Base-by-base conservation (phyloP, 2,888 invertebrate species). In the Laspeyria flexula region DNA sequence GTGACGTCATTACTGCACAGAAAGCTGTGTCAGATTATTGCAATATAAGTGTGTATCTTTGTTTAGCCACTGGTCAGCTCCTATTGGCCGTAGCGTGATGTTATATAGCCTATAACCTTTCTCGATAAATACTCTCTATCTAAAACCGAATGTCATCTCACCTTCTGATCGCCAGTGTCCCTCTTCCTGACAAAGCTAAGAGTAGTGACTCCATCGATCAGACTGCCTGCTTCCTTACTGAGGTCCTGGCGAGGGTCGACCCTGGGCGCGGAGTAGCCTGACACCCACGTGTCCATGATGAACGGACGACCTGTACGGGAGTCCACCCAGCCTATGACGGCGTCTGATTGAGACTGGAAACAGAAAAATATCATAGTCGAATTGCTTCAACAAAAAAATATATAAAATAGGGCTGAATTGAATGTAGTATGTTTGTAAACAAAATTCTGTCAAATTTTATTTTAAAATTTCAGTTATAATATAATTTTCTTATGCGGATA, bases 271-370 rank as follows among this genome's bases (percentile, higher is more conserved):
- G 94, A 94, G 88, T 97, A 97, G 0, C 97, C 97, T 0, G 81
- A 76, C 46, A 97, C 95, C 96, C 96, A 98, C 0, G 96, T 96
- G 82, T 98, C 98, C 96, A 97, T 96, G 15, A 98, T 83, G 89
- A 97, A 97, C 0, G 96, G 95, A 0, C 96, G 93, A 0, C 96
- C 96, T 0, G 93, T 94, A 5, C 94, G 93, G 42, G 95, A 94
- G 79, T 97, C 97, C 18, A 98, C 96, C 97, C 97, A 97, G 0
- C 98, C 98, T 13, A 98, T 92, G 15, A 98, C 94, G 0, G 97
- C 96, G 80, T 98, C 98, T 0, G 97, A 96, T 90, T 97, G 96
- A 0, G 96, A 95, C 96, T 96, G 81, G 7, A 7, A 25, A 25
- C 6, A 25, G 7, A 25, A 7, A 7, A 25, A 6, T 1, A 7